These are phyloP conservation scores for Tiaroga cobitis DNA, from an alignment of 2,797 vertebrate species.

Conservation along the genomic window DNA sequence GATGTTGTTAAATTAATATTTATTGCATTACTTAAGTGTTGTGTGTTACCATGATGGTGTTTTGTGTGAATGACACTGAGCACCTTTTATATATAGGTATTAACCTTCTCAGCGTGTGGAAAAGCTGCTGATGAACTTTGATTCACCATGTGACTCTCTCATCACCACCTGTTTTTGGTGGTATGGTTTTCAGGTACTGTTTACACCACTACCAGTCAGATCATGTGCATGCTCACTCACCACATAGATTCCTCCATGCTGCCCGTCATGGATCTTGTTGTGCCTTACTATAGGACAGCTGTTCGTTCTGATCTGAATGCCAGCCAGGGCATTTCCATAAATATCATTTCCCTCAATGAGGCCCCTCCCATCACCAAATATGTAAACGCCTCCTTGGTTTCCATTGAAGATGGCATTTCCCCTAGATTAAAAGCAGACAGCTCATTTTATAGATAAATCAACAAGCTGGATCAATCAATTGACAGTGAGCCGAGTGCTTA, in stretches of 20 bases:
- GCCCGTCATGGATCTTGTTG: conserved; percentile 99
- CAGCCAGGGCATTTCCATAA: conserved; percentile 97
- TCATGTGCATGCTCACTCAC: conserved; percentile 82
- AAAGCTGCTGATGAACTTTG: neutral
- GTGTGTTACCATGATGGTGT: too few relatives aligned
- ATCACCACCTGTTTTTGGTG: neutral
- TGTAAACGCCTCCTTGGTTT: conserved; percentile 99
- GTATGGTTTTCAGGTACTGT: neutral
- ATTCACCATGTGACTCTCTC: neutral
- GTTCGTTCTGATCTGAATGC: conserved; percentile 99
- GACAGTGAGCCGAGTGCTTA: neutral
- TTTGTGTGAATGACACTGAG: too few relatives aligned
- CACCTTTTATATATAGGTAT: neutral
- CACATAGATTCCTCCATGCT: conserved; percentile 98
- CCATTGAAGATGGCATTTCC: conserved; percentile 99
- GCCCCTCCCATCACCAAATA: conserved; percentile 98
- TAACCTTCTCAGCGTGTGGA: neutral
- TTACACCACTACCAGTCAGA: neutral
- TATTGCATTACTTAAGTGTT: too few relatives aligned
- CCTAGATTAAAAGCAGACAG: conserved; percentile 71
- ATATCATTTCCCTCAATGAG: conserved; percentile 99
- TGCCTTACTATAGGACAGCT: conserved; percentile 99
- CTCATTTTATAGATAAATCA: neutral
- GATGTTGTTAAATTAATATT: too few relatives aligned
- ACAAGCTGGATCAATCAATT: neutral